phyloP scores from a whole-genome alignment of 2,888 invertebrate species.

The Lamellibrachia columna region DNA sequence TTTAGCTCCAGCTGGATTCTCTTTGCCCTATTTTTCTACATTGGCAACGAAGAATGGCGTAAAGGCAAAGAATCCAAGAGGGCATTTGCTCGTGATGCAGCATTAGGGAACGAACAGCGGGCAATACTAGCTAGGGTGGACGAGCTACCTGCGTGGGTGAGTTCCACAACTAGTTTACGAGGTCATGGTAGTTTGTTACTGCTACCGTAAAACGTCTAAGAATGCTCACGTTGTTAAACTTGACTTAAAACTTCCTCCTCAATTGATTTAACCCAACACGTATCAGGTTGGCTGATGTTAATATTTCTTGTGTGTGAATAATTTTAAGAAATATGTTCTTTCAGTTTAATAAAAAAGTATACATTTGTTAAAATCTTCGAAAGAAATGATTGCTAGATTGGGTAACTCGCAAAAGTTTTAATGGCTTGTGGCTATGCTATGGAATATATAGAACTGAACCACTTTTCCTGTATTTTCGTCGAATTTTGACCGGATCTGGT shows the following conservation, averaged over 20 bases:
- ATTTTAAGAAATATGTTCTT: too few relatives aligned
- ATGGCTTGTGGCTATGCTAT: too few relatives aligned
- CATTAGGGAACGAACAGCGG: conserved; percentile 80
- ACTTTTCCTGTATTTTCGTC: too few relatives aligned
- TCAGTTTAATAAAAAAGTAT: too few relatives aligned
- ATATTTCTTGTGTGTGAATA: too few relatives aligned
- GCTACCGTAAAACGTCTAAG: background rate
- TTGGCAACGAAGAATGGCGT: conserved; percentile 68
- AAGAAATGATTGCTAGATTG: too few relatives aligned
- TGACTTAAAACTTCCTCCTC: background rate
- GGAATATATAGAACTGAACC: too few relatives aligned
- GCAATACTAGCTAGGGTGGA: conserved; percentile 86
- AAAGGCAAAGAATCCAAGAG: conserved; percentile 80
- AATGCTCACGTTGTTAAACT: background rate
- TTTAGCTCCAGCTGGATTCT: conserved; percentile 90
- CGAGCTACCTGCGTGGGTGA: conserved; percentile 93
- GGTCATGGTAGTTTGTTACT: background rate
- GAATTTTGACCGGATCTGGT: too few relatives aligned
- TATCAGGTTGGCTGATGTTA: too few relatives aligned
- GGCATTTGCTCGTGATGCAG: conserved; percentile 70
- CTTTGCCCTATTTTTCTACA: conserved; percentile 80
- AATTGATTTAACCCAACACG: too few relatives aligned
- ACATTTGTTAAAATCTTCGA: too few relatives aligned
- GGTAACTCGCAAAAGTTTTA: too few relatives aligned
- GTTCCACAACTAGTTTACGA: conserved; percentile 45